Evolutionary conservation across 30 jellyfish, hydroid and myxozoan genomes (phyloP), one percentile per base, ranked within the genome.

Genomic region (Clytia hemisphaerica): DNA sequence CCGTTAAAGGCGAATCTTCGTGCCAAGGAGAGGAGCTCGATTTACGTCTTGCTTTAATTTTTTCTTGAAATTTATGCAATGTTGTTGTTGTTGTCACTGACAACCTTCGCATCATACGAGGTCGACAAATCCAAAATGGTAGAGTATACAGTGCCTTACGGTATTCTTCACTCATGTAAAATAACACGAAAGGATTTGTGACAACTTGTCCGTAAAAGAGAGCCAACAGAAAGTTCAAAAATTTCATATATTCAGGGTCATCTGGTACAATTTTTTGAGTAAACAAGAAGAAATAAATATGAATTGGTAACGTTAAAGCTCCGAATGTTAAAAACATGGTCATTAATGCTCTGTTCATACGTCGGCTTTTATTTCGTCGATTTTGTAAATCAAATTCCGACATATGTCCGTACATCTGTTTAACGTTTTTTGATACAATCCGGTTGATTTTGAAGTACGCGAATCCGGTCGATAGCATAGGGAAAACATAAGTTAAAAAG

Each of bases 101-200:
- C n/a, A n/a, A n/a, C n/a, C n/a, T n/a, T n/a, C n/a, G n/a, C n/a
- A n/a, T n/a, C n/a, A n/a, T n/a, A n/a, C n/a, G n/a, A n/a, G n/a
- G n/a, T n/a, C n/a, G n/a, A n/a, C n/a, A n/a, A n/a, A n/a, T n/a
- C n/a, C n/a, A 2, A 48, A 2, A 48, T 9, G 9, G 9, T 9
- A 32, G 26, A 3, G 4, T 18, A 48, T 5, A 55, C 60, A 83
- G 70, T 61, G 69, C 92, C 27, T 28, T 70, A 35, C 93, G 53
- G 80, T 85, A 77, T 22, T 77, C 93, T 60, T 79, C 89, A 55
- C 93, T 76, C 83, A 78, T 85, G 93, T 85, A 77, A 71, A 85
- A 79, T 22, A 85, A 76, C 79, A 85, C 80, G 42, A 85, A 36
- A 0, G 95, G 93, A 54, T 85, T 77, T n/a, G 89, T 62, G 25